Base-by-base conservation (phyloP, 2,888 invertebrate genomes). In the Dugesia japonica region DNA sequence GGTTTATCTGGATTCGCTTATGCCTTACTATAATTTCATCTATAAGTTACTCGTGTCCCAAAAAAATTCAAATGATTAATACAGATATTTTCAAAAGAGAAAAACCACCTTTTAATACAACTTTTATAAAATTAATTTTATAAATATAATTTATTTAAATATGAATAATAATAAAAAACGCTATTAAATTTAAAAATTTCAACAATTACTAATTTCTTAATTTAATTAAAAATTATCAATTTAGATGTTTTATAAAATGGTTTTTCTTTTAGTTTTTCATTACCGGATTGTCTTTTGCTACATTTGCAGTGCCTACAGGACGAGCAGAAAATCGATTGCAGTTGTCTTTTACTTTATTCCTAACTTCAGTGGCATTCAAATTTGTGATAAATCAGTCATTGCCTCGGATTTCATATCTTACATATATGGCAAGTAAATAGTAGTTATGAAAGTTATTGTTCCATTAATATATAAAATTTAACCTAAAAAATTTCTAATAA, bases 351-450 rank as follows among this genome's bases (percentile, higher is more conserved):
- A 83, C 82, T 7, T 80, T 84, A 4, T 80, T 83, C 1, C 80
- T 84, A 31, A 83, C 84, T 0, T 81, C 82, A 0, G 82, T 84
- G 28, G 81, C 83, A 23, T 84, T 84, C 80, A 83, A 83, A 78
- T 83, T 83, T 80, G 83, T 83, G 17, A 81, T 83, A 28, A 82
- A 82, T 77, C 83, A 83, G 76, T 81, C 82, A 77, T 80, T 84
- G 75, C 83, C 83, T 15, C 83, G 82, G 78, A 83, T 83, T 42
- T 82, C 83, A 13, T 83, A 83, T 78, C 79, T 83, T 0, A 83
- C 83, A 26, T 82, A 83, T 78, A 80, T 83, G 81, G 83, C 83
- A 28, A 78, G 73, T 56, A 42, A 38, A n/a, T 26, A 33, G 23
- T 56, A 56, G 23, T 56, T 56, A 20, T 56, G n/a, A 56, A 56